Evolutionary conservation across 1,140 invertebrate species (phyloP).

Genomic region (Drosophila repletoides): DNA sequence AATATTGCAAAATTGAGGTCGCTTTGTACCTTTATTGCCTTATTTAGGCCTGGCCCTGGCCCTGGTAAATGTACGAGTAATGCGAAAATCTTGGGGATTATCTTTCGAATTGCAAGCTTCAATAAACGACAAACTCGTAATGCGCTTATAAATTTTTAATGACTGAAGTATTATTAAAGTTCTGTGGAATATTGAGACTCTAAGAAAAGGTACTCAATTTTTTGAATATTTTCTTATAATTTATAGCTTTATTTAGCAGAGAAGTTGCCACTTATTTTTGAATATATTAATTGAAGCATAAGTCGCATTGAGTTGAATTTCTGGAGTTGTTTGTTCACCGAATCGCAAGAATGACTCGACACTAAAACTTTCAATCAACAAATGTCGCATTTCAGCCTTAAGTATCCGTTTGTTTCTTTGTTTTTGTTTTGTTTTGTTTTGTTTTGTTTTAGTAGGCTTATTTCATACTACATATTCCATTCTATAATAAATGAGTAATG

Average conservation of each 20-base stretch:
- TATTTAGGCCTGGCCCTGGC: constrained; percentile 22
- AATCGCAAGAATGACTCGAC: constrained; percentile 27
- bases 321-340: constrained; percentile 8
- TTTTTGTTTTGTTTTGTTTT: neutral
- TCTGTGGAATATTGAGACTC: neutral
- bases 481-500: neutral
- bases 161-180: constrained; percentile 3
- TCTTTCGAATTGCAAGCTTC: constrained; percentile 54
- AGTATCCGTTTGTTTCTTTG: neutral
- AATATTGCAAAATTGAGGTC: constrained; percentile 58
- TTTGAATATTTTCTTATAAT: neutral
- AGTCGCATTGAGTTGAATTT: neutral
- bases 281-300: neutral
- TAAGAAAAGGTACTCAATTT: neutral
- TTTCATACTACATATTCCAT: too few species aligned
- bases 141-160: constrained; percentile 25
- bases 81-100: constrained; percentile 55
- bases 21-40: constrained; percentile 44
- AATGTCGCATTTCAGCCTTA: constrained; percentile 21
- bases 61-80: constrained; percentile 28
- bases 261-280: neutral
- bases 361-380: constrained; percentile 24
- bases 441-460: neutral
- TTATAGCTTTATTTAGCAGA: neutral
- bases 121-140: constrained; percentile 27